Conservation (phyloP, 64 coral and sea anemone species). For the Actinia equina region DNA sequence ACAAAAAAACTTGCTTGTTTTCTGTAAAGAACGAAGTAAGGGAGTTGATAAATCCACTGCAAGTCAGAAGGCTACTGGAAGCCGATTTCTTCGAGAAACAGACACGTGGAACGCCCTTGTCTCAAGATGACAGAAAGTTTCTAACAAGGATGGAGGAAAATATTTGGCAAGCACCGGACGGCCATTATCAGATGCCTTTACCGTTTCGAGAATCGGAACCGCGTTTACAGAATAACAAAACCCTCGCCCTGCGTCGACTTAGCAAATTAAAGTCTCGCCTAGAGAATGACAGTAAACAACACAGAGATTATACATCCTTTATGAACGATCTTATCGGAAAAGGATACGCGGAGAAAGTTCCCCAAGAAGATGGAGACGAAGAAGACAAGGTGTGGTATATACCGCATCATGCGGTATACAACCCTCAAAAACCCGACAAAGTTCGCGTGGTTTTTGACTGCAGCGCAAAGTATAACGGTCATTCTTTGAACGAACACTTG, state of each 20-base stretch:
- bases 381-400: conserved; percentile 46
- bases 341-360: conserved; percentile 29
- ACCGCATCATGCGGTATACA: conserved; percentile 40
- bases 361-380: background rate
- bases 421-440: conserved; percentile 28
- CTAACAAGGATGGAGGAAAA: background rate
- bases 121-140: background rate
- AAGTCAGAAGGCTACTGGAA: conserved; percentile 43
- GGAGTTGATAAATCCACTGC: conserved; percentile 51
- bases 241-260: conserved; percentile 8
- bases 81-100: conserved; percentile 45
- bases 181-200: conserved; percentile 30
- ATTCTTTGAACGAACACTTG: conserved; percentile 34
- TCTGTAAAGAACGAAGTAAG: conserved; percentile 24
- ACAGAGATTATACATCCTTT: conserved; percentile 24
- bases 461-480: background rate
- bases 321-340: conserved; percentile 27
- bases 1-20: conserved; percentile 34
- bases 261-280: background rate
- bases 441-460: conserved; percentile 32
- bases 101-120: background rate
- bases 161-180: background rate
- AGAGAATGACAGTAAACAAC: conserved; percentile 22
- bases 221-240: conserved; percentile 9
- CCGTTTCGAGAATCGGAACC: conserved; percentile 3